phyloP scores from a whole-genome alignment of 2,888 invertebrate species.

The Scrobipalpa atriplicella region DNA sequence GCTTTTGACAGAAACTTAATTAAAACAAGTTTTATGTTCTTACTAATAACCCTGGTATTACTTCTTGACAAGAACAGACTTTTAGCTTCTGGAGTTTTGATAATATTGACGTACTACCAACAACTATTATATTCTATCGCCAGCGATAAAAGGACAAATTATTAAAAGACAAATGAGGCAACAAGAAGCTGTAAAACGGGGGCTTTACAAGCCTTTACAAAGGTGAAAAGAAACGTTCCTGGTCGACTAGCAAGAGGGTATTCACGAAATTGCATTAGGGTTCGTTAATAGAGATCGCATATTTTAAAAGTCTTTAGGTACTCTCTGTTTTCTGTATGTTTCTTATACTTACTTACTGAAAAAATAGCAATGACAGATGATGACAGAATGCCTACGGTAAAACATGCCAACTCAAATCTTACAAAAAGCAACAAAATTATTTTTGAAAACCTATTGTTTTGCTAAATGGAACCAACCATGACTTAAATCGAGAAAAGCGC shows the following conservation, averaged over 20 bases:
- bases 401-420: too few species aligned
- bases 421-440: too few species aligned
- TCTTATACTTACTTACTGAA: too few species aligned
- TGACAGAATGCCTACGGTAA: too few species aligned
- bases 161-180: constrained; percentile 43
- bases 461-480: too few species aligned
- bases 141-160: constrained; percentile 16
- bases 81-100: not conserved
- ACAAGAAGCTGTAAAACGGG: constrained; percentile 46
- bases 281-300: too few species aligned
- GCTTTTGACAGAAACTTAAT: constrained; percentile 37
- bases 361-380: too few species aligned
- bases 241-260: not conserved
- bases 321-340: too few species aligned
- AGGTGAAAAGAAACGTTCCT: constrained; percentile 45
- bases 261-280: not conserved
- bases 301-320: too few species aligned
- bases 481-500: too few species aligned
- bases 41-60: constrained; percentile 7
- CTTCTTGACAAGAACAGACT: not conserved
- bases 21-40: constrained; percentile 23
- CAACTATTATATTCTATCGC: not conserved
- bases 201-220: constrained; percentile 45
- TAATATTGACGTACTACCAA: too few species aligned
- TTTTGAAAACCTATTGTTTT: too few species aligned